Evolutionary conservation across 37 sponge, comb jelly and placozoan genomes (phyloP), one percentile per base, ranked within the genome.

Genomic region (Bolinopsis microptera): DNA sequence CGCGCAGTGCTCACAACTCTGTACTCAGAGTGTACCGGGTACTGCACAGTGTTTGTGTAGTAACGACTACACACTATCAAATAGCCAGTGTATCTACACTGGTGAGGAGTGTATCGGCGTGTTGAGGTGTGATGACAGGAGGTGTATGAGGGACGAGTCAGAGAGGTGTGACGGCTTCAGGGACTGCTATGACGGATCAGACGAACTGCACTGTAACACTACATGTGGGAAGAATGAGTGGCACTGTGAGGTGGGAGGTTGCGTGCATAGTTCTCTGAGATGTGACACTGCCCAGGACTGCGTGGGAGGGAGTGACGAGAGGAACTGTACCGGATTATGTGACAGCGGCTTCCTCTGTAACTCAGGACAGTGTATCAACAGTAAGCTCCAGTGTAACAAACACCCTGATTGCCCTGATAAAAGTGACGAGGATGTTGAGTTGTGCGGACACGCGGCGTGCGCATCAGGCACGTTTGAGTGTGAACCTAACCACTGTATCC

Each of bases 151-250:
- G 1, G 21, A 32, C 80, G 80, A 33, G 36, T 13, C 27, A 1
- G 35, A 35, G 80, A 1, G 80, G 1, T 77, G 80, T 32, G 80
- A 86, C 26, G 48, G 48, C 5, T 86, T 86, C 90, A 13, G n/a
- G 61, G 90, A 86, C 61, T 86, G 90, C 31, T 86, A 41, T 34
- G 90, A 86, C 31, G 27, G 61, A 0, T 86, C 90, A 48, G 90
- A 86, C 30, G 90, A 86, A 48, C 37, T 22, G n/a, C 36, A 24
- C 30, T 86, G 90, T 23, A 40, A 41, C 61, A 27, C n/a, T 35
- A 40, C 26, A 3, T 86, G 90, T 40, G 18, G 36, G 30, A 48
- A 86, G 27, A 21, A 2, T 0, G 90, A 86, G 90, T 86, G 38
- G 2, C 13, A 86, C 26, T 86, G 90, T 40, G 90, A 13, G 61